Conservation (phyloP, 2,888 invertebrate genomes). For the Leptopilina syphax region DNA sequence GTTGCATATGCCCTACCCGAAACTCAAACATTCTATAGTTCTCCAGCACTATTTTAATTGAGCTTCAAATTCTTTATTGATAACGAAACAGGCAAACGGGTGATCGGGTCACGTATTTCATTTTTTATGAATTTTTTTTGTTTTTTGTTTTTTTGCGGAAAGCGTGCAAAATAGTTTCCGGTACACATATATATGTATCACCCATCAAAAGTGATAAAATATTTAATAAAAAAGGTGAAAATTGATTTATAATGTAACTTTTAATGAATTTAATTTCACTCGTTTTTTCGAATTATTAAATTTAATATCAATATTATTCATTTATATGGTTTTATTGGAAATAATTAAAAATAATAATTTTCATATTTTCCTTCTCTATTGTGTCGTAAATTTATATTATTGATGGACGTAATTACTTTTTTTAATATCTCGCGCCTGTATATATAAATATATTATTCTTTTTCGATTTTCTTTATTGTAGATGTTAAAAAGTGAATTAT, state of each 20-base stretch:
- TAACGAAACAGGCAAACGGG: not conserved
- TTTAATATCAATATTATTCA: not conserved
- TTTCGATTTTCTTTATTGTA: not conserved
- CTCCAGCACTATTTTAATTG: conserved; percentile 18
- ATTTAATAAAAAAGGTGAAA: not conserved
- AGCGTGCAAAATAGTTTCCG: not conserved
- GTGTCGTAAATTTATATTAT: not conserved
- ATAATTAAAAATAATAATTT: not conserved
- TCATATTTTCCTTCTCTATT: no score
- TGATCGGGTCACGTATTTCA: not conserved
- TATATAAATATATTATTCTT: not conserved
- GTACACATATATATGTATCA: not conserved
- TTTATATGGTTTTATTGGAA: not conserved
- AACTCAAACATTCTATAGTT: not conserved
- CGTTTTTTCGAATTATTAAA: not conserved
- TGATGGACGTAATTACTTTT: not conserved
- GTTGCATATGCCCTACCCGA: not conserved
- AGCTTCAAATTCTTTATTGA: conserved; percentile 6
- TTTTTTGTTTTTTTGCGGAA: not conserved
- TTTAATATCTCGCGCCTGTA: not conserved
- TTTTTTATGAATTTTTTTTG: conserved; percentile 1
- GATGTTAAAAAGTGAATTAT: not conserved
- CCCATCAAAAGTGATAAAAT: not conserved
- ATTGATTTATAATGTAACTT: not conserved
- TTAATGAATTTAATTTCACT: not conserved